These are phyloP conservation scores for Dinocampus coccinellae DNA, from an alignment of 2,888 invertebrate genomes.

Conservation along the genomic window DNA sequence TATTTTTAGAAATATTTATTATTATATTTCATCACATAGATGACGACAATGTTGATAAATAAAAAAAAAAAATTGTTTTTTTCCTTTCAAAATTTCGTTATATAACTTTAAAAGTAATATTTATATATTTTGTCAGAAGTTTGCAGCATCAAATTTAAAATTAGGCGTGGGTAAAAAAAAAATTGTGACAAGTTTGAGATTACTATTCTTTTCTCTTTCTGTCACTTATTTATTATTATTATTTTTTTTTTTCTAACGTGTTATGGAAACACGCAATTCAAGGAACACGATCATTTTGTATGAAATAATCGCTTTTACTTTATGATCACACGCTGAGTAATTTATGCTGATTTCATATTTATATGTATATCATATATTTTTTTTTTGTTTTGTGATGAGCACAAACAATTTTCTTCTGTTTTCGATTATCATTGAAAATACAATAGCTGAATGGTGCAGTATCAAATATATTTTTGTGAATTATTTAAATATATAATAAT, in stretches of 20 bases:
- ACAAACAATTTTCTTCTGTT: background rate
- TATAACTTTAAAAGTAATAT: background rate
- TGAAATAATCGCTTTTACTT: slow-evolving; percentile 32
- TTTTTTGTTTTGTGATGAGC: no score
- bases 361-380: no score
- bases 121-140: background rate
- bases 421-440: no score
- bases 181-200: background rate
- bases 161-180: slow-evolving; percentile 13
- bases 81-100: background rate
- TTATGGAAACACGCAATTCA: slow-evolving; percentile 16
- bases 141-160: slow-evolving; percentile 10
- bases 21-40: background rate
- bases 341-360: slow-evolving; percentile 27
- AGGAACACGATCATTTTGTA: background rate
- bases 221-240: no score
- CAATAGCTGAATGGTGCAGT: no score
- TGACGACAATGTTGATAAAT: background rate
- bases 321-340: slow-evolving; percentile 42
- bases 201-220: background rate
- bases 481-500: background rate
- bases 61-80: background rate
- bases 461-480: background rate
- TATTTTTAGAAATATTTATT: background rate
- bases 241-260: background rate